A percentile compares a stretch with the other conserved stretches of the same genome.
Evolutionary conservation across 2,797 vertebrate genomes (phyloP).

Genomic region (Eptatretus atami): DNA sequence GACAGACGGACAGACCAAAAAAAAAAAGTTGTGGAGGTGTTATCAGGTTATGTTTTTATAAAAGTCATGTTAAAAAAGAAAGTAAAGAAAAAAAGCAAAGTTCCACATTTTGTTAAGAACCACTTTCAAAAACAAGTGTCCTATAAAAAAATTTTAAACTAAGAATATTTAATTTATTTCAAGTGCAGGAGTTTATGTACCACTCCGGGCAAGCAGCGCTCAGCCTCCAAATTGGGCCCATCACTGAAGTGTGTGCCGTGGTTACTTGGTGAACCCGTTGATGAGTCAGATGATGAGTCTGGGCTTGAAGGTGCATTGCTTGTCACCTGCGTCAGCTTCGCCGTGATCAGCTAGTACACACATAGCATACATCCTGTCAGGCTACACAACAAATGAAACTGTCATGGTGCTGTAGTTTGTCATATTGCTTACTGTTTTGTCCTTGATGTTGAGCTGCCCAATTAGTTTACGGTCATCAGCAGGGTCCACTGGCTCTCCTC

Average conservation of each 20-base stretch:
- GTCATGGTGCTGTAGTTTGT: background rate
- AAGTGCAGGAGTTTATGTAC: conserved; percentile 21
- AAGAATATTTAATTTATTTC: background rate
- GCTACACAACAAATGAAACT: background rate
- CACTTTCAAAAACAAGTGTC: background rate
- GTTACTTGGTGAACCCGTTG: conserved; percentile 90
- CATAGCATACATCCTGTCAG: background rate
- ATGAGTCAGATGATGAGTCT: conserved; percentile 94
- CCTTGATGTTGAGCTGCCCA: conserved; percentile 85
- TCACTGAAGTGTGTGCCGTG: conserved; percentile 95
- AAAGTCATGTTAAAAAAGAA: conserved; percentile 12
- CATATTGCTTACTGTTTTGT: conserved; percentile 50
- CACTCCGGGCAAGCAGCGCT: conserved; percentile 94
- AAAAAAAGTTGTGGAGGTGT: too few species aligned
- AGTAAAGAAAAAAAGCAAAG: conserved; percentile 10
- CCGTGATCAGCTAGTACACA: conserved; percentile 48
- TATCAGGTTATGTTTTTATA: too few species aligned
- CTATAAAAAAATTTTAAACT: conserved; percentile 2
- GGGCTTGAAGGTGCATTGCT: conserved; percentile 99
- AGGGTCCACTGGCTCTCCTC: conserved; percentile 77
- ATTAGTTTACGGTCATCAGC: conserved; percentile 87
- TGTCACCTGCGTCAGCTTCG: conserved; percentile 96
- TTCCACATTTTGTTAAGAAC: conserved; percentile 5
- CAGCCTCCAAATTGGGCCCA: conserved; percentile 87
- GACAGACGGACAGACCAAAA: too few species aligned